A percentile compares a stretch with the other conserved stretches of the same genome.
These are phyloP conservation scores for Caloenas nicobarica DNA, from an alignment of 2,113 vertebrate genomes.

Conservation along the genomic window DNA sequence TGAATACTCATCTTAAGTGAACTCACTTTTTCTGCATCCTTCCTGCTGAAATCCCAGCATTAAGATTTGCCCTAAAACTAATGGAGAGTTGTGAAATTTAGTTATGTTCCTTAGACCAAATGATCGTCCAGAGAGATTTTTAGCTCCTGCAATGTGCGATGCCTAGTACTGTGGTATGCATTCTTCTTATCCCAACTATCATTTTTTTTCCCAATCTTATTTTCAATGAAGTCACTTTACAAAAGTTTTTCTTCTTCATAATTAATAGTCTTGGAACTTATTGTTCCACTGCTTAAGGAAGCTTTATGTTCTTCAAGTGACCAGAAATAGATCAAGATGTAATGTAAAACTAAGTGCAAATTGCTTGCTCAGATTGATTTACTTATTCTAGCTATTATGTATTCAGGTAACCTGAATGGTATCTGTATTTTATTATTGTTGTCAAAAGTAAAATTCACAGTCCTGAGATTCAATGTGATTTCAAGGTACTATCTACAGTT, in stretches of 20 bases:
- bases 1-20: not conserved
- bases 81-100: not conserved
- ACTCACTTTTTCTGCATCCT: not conserved
- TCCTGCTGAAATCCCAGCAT: not conserved
- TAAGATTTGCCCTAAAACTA: not conserved
- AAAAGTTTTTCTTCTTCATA: not conserved
- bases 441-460: not conserved
- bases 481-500: not conserved
- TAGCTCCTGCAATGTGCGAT: not conserved
- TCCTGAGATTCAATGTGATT: not conserved
- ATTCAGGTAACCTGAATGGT: not conserved
- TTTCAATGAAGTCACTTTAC: not conserved
- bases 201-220: not conserved
- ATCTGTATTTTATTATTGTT: not conserved
- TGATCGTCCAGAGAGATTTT: not conserved
- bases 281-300: not conserved
- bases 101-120: not conserved
- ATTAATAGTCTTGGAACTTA: fast-evolving
- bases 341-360: not conserved
- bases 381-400: not conserved
- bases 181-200: not conserved
- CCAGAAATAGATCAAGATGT: not conserved
- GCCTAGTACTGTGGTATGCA: not conserved
- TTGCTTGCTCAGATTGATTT: not conserved
- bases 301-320: not conserved